Percentiles rank a stretch among this genome's conserved stretches.
Evolutionary conservation across 2,113 vertebrate genomes (phyloP).

Genomic region (Salvelinus namaycush): DNA sequence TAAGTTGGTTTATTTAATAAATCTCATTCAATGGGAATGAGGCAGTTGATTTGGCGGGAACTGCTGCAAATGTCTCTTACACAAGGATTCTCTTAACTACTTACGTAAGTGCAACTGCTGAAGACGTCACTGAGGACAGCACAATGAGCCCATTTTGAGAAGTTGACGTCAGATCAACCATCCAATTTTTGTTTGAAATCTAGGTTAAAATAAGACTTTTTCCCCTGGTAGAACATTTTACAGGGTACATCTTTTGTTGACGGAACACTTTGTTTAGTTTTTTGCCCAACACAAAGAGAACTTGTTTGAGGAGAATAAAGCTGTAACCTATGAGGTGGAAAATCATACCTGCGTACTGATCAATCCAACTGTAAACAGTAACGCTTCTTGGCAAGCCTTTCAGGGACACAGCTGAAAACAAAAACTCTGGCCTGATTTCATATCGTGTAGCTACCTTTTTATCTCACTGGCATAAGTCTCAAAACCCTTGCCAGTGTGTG

Average conservation of each 20-base stretch:
- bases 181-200: too few species aligned
- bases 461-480: conserved; percentile 6
- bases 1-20: too few species aligned
- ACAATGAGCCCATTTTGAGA: neutral
- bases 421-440: neutral
- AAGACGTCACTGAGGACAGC: neutral
- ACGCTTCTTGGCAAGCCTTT: conserved; percentile 8
- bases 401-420: neutral
- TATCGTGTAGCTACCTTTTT: neutral
- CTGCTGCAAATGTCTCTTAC: too few species aligned
- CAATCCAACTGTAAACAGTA: conserved; percentile 14
- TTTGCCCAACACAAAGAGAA: neutral
- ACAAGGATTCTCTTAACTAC: too few species aligned
- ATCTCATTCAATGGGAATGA: too few species aligned
- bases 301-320: neutral
- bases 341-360: conserved; percentile 3
- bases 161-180: neutral
- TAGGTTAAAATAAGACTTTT: too few species aligned
- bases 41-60: too few species aligned
- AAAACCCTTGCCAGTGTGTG: conserved; percentile 7
- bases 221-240: too few species aligned
- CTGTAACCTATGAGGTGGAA: neutral
- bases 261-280: too few species aligned
- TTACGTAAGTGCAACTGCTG: too few species aligned
- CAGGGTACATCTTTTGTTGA: too few species aligned